Percentiles rank a stretch among this genome's conserved stretches.
Conservation (phyloP, 2,888 invertebrate species). For the Limenitis camilla region DNA sequence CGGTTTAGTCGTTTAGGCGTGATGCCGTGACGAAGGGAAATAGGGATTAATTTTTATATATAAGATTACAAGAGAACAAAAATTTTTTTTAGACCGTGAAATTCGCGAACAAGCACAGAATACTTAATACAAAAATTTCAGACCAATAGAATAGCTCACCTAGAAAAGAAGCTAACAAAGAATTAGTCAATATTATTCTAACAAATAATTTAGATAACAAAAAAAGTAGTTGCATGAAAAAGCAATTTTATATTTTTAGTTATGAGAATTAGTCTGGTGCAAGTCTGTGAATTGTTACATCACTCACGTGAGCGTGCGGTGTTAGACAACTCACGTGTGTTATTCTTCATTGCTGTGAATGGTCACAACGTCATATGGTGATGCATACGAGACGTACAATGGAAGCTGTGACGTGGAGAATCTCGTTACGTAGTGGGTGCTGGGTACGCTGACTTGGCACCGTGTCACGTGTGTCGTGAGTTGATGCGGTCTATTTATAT, state of each 20-base stretch:
- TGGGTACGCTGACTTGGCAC: conserved; percentile 35
- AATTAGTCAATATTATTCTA: no score
- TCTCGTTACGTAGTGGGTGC: conserved; percentile 12
- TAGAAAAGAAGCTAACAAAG: no score
- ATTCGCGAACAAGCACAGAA: no score
- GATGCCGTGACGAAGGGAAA: no score
- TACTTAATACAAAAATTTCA: no score
- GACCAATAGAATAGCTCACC: no score
- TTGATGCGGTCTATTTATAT: conserved; percentile 31
- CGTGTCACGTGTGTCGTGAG: conserved; percentile 33
- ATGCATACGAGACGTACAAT: conserved; percentile 38
- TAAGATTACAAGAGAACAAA: no score
- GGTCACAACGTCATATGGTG: conserved; percentile 28
- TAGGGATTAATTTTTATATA: no score
- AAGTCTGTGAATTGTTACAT: conserved; percentile 59
- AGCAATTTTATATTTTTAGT: conserved; percentile 16
- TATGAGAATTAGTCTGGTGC: conserved; percentile 51
- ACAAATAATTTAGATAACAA: no score
- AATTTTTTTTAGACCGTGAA: no score
- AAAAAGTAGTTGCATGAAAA: background rate
- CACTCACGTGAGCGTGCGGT: conserved; percentile 37
- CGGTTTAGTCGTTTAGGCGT: no score
- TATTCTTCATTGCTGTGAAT: conserved; percentile 40
- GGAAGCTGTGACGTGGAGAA: conserved; percentile 36
- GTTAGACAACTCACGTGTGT: conserved; percentile 23